These are phyloP conservation scores for Xenus cinereus DNA, from an alignment of 2,113 vertebrate genomes.

Conservation along the genomic window DNA sequence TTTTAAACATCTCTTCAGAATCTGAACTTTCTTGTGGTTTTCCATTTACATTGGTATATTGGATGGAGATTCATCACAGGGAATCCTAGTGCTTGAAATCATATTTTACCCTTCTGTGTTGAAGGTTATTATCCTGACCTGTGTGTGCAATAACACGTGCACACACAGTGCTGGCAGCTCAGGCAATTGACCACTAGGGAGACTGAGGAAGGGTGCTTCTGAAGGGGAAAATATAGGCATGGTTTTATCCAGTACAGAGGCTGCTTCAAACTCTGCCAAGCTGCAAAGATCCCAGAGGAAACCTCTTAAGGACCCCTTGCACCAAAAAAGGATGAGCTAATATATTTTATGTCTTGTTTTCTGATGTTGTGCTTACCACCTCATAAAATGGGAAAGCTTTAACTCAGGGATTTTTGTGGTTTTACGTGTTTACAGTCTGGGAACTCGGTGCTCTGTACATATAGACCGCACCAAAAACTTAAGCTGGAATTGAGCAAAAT, in stretches of 20 bases:
- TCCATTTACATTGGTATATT: neutral
- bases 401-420: neutral
- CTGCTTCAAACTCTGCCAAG: neutral
- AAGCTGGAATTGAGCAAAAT: neutral
- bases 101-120: neutral
- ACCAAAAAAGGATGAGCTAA: neutral
- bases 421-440: neutral
- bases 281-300: neutral
- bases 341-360: neutral
- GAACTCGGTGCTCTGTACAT: neutral
- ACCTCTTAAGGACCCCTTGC: neutral
- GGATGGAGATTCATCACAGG: neutral
- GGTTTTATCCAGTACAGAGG: neutral
- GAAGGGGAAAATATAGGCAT: accelerated
- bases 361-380: neutral
- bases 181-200: neutral
- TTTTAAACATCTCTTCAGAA: neutral
- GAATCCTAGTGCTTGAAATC: neutral
- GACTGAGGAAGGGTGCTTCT: neutral
- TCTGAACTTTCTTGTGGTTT: neutral
- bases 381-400: neutral
- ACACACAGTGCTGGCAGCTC: neutral
- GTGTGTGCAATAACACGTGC: accelerated
- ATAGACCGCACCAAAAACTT: neutral
- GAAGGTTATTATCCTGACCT: neutral